phyloP scores from a whole-genome alignment of 2,113 vertebrate genomes.

The Rallus limicola region DNA sequence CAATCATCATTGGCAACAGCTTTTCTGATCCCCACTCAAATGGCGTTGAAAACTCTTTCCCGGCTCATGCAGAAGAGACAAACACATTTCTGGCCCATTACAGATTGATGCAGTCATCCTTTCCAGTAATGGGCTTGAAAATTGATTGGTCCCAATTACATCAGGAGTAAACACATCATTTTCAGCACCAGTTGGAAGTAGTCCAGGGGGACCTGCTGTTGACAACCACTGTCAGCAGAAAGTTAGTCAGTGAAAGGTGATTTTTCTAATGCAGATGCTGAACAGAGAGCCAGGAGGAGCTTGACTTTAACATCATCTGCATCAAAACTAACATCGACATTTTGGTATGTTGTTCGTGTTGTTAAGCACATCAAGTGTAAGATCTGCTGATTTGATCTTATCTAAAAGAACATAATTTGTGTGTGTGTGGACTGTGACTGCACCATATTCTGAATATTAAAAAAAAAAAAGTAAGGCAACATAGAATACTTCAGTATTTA shows the following conservation, averaged over 20 bases:
- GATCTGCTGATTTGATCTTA: neutral
- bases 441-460: neutral
- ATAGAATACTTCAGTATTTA: neutral
- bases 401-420: neutral
- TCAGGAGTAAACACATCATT: slow-evolving; percentile 54
- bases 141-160: slow-evolving; percentile 63
- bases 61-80: neutral
- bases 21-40: slow-evolving; percentile 28
- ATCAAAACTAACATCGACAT: neutral
- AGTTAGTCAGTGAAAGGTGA: slow-evolving; percentile 34
- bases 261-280: slow-evolving; percentile 32
- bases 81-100: slow-evolving; percentile 53
- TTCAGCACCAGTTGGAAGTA: slow-evolving; percentile 58
- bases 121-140: slow-evolving; percentile 54
- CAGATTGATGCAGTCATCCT: slow-evolving; percentile 48
- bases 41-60: slow-evolving; percentile 46
- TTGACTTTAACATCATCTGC: neutral
- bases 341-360: neutral
- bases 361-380: neutral
- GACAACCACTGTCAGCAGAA: slow-evolving; percentile 57
- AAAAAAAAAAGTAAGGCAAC: neutral
- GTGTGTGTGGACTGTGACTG: neutral
- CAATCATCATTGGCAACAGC: slow-evolving; percentile 43
- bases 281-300: neutral
- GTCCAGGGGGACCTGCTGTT: slow-evolving; percentile 36